phyloP scores from a whole-genome alignment of 1,140 invertebrate genomes.

The Oreohelix idahoensis region DNA sequence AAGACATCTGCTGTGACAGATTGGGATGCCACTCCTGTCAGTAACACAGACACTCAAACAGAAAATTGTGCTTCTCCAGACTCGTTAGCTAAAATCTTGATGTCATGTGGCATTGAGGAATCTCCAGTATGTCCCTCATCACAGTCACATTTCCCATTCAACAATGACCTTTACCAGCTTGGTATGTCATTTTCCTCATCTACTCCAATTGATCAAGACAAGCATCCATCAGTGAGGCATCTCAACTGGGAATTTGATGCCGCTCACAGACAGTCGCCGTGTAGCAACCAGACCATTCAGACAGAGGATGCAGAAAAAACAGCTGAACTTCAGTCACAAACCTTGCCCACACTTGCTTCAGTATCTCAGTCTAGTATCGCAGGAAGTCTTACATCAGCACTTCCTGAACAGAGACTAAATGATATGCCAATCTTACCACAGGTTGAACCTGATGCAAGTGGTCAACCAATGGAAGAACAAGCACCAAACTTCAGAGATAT shows the following conservation, averaged over 20 bases:
- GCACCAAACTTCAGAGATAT: neutral
- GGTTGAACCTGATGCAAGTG: neutral
- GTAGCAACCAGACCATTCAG: neutral
- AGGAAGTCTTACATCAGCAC: neutral
- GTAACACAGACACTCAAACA: neutral
- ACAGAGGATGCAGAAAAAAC: neutral
- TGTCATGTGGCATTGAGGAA: slow-evolving; percentile 19
- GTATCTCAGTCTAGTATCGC: neutral
- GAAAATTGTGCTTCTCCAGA: neutral
- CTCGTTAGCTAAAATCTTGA: neutral
- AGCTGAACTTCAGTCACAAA: neutral
- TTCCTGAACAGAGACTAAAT: neutral
- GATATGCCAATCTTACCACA: neutral
- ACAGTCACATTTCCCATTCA: neutral
- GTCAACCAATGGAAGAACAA: neutral
- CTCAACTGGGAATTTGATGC: slow-evolving; percentile 26
- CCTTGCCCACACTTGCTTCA: neutral
- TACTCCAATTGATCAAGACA: slow-evolving; percentile 6
- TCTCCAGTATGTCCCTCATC: neutral
- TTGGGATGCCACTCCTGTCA: neutral
- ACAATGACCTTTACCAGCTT: neutral
- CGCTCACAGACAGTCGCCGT: neutral
- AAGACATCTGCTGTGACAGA: neutral
- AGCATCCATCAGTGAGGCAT: slow-evolving; percentile 21
- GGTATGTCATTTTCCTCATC: neutral